These are phyloP conservation scores for Synodontis membranacea DNA, from an alignment of 2,113 vertebrate genomes.

Conservation along the genomic window DNA sequence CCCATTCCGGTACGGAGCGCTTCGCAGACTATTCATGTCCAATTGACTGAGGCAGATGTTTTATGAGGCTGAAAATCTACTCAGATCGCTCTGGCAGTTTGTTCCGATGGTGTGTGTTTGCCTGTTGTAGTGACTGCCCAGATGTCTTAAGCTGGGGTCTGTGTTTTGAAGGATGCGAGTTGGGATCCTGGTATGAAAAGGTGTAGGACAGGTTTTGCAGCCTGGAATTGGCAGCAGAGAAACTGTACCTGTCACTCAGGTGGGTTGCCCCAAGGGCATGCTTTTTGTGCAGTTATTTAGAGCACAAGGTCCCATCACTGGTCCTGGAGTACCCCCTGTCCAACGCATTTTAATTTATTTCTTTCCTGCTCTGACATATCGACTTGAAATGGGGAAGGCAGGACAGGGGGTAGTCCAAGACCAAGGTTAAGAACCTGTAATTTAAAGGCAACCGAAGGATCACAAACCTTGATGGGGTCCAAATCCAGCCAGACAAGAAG, in stretches of 20 bases:
- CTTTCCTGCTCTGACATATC: not conserved
- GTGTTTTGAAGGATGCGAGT: not conserved
- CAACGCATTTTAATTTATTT: not conserved
- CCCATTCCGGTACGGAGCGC: conserved; percentile 1
- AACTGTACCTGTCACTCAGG: not conserved
- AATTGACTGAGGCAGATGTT: conserved; percentile 5
- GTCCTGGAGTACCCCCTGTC: not conserved
- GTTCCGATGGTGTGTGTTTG: not conserved
- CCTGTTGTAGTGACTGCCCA: not conserved
- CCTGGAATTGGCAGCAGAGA: not conserved
- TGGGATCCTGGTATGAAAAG: not conserved
- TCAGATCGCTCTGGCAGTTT: not conserved
- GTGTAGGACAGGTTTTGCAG: not conserved
- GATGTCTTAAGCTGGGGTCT: not conserved
- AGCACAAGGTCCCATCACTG: not conserved
- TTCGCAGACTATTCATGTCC: not conserved
- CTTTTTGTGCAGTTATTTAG: not conserved
- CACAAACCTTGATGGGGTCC: not conserved
- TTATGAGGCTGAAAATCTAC: conserved; percentile 28
- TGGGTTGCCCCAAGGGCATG: not conserved
- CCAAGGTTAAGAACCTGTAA: not conserved
- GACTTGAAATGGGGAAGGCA: not conserved
- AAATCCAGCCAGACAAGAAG: not conserved
- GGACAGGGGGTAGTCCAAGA: not conserved
- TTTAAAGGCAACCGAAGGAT: not conserved